These are phyloP conservation scores for Scaptomyza polygonia DNA, from an alignment of 2,888 invertebrate genomes.

Conservation along the genomic window DNA sequence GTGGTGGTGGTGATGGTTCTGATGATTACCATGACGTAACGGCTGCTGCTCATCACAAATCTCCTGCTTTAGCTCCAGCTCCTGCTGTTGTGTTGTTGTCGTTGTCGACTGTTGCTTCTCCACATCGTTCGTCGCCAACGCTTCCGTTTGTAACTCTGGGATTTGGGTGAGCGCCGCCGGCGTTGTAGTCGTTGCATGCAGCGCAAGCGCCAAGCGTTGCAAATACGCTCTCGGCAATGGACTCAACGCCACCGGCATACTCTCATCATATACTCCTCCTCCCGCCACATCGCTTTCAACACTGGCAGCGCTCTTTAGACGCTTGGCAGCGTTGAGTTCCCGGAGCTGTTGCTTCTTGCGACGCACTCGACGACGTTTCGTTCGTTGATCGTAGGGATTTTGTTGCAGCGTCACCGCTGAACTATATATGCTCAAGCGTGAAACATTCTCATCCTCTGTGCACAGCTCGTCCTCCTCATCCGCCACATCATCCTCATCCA, in stretches of 20 bases:
- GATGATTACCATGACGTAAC: slow-evolving; percentile 68
- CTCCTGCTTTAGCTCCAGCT: slow-evolving; percentile 49
- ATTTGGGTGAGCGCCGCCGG: neutral
- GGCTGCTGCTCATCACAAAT: slow-evolving; percentile 54
- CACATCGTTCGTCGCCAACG: neutral
- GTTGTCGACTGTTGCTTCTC: slow-evolving; percentile 11
- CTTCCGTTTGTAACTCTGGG: neutral
- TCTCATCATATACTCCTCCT: slow-evolving; percentile 5
- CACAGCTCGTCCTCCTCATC: slow-evolving; percentile 61
- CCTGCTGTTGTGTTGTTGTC: neutral
- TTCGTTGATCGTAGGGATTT: slow-evolving; percentile 40
- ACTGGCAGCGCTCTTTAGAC: slow-evolving; percentile 50
- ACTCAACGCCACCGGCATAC: slow-evolving; percentile 37
- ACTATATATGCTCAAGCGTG: slow-evolving; percentile 71
- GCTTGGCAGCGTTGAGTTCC: slow-evolving; percentile 68
- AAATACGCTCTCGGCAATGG: slow-evolving; percentile 69
- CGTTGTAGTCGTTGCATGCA: slow-evolving; percentile 45
- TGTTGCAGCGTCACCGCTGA: slow-evolving; percentile 73
- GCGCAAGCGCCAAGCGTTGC: slow-evolving; percentile 71
- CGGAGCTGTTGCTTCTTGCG: slow-evolving; percentile 61
- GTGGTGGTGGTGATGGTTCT: slow-evolving; percentile 42
- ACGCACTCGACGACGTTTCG: slow-evolving; percentile 65
- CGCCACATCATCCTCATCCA: slow-evolving; percentile 52
- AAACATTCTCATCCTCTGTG: slow-evolving; percentile 72
- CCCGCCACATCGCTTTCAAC: slow-evolving; percentile 19